Percentiles rank a stretch among this genome's conserved stretches.
Conservation (phyloP, 53 echinoderm and acorn worm species). For the Pentamera pediparva region DNA sequence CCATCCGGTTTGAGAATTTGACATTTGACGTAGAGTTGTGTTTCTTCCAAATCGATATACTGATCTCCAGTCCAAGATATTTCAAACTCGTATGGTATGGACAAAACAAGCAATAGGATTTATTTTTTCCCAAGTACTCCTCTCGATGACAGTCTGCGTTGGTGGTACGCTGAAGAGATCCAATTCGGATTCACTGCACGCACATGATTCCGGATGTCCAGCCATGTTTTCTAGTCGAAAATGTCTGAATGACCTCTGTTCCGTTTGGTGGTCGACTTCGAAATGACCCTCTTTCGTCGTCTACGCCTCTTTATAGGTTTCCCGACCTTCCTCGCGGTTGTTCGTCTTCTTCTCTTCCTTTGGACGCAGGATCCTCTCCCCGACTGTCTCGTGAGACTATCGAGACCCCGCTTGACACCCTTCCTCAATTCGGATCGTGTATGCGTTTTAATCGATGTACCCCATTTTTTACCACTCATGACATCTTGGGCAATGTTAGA, state of each 20-base stretch:
- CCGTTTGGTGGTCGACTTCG: constrained; percentile 19
- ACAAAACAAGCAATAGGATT: not conserved
- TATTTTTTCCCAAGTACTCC: constrained; percentile 14
- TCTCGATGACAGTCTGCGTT: constrained; percentile 15
- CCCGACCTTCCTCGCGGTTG: not conserved
- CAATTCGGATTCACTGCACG: constrained; percentile 22
- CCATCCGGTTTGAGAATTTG: constrained; percentile 34
- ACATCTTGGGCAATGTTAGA: not conserved
- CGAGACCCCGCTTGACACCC: not conserved
- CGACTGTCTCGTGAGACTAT: not conserved
- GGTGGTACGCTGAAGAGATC: constrained; percentile 37
- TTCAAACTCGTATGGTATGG: constrained; percentile 24
- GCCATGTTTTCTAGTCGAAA: not conserved
- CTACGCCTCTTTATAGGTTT: not conserved
- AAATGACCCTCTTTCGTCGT: not conserved
- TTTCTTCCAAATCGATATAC: constrained; percentile 50
- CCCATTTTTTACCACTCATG: not conserved
- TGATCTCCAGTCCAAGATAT: constrained; percentile 32
- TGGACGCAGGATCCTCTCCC: not conserved
- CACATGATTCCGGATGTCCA: constrained; percentile 27
- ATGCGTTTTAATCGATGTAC: not conserved
- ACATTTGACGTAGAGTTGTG: constrained; percentile 42
- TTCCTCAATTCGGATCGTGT: not conserved
- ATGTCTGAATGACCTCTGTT: constrained; percentile 5
- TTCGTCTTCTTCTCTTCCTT: not conserved